These are phyloP conservation scores for Otis tarda DNA, from an alignment of 2,113 vertebrate genomes.

Conservation along the genomic window DNA sequence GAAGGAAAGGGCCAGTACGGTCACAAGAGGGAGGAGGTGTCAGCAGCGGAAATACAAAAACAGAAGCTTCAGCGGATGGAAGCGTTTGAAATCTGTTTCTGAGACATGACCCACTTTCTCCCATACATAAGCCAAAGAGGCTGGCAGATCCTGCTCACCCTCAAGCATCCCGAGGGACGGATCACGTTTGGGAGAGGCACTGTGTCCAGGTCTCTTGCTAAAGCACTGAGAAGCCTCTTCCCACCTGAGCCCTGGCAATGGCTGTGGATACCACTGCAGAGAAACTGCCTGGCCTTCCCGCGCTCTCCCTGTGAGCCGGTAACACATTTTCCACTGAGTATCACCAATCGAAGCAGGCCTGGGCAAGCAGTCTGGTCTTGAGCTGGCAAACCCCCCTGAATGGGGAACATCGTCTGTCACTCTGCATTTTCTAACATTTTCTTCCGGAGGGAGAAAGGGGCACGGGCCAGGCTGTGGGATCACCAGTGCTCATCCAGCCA, in stretches of 20 bases:
- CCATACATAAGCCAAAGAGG: background rate
- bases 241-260: background rate
- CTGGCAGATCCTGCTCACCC: background rate
- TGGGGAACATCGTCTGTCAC: background rate
- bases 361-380: background rate
- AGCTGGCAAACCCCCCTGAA: background rate
- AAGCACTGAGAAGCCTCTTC: background rate
- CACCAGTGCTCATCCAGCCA: background rate
- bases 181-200: background rate
- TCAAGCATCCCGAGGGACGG: background rate
- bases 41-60: background rate
- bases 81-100: background rate
- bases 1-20: background rate
- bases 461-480: background rate
- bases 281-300: fast-evolving
- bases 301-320: background rate
- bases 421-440: background rate
- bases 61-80: background rate
- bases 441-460: background rate
- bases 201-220: background rate
- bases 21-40: background rate
- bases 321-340: background rate
- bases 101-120: slow-evolving; percentile 38
- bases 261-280: background rate
- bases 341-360: background rate